A percentile compares a stretch with the other conserved stretches of the same genome.
phyloP scores from a whole-genome alignment of 2,888 invertebrate species.

The Neoitamus cyanurus region DNA sequence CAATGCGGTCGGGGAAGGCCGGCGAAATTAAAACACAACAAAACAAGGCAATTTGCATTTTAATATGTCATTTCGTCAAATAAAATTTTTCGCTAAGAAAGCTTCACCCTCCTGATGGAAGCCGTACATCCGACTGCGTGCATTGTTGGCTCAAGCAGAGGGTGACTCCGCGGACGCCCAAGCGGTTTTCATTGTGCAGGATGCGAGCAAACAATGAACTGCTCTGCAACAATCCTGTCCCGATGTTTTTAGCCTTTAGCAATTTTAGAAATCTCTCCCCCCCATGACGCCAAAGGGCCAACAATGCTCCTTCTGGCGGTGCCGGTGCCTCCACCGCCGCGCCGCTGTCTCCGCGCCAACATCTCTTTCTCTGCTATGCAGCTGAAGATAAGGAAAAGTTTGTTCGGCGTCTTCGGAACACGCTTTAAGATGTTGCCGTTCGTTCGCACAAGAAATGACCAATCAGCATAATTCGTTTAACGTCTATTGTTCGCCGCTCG shows the following conservation, averaged over 20 bases:
- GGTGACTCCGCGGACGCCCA: not conserved
- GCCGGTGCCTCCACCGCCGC: not conserved
- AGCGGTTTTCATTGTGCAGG: not conserved
- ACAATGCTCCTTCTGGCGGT: not conserved
- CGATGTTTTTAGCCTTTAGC: conserved; percentile 27
- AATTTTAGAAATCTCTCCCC: not conserved
- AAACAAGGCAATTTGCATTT: conserved; percentile 53
- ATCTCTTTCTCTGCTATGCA: not conserved
- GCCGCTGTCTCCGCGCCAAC: not conserved
- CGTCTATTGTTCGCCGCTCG: conserved; percentile 33
- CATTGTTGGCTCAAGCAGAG: conserved; percentile 16
- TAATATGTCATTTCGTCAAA: conserved; percentile 53
- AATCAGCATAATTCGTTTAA: conserved; percentile 46
- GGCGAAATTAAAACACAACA: conserved; percentile 52
- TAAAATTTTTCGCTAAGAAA: conserved; percentile 51
- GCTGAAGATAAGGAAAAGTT: conserved; percentile 35
- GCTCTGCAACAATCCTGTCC: conserved; percentile 28
- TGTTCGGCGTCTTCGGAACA: not conserved
- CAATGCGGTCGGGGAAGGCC: conserved; percentile 18
- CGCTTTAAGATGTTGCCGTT: conserved; percentile 25
- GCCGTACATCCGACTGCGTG: conserved; percentile 17
- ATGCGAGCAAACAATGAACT: conserved; percentile 22
- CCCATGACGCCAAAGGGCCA: too few species aligned
- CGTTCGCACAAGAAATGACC: conserved; percentile 45
- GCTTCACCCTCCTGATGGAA: conserved; percentile 37